phyloP scores from a whole-genome alignment of 2,113 vertebrate species.

The Aleadryas rufinucha region DNA sequence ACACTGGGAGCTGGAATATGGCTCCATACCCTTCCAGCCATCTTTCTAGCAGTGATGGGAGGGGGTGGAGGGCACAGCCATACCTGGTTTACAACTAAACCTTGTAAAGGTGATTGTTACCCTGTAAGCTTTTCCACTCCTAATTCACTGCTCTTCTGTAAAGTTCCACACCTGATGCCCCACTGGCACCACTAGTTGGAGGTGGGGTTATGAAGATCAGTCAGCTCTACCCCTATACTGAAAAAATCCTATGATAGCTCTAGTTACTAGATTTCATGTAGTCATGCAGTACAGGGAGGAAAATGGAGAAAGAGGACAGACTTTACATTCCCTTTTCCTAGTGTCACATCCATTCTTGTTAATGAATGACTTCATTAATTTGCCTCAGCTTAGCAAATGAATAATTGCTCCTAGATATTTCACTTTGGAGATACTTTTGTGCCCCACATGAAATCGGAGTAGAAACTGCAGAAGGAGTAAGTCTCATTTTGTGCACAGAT shows the following conservation, averaged over 20 bases:
- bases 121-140: background rate
- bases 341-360: background rate
- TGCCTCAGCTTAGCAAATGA: background rate
- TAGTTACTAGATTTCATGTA: background rate
- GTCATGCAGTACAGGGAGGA: background rate
- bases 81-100: background rate
- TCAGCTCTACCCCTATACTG: background rate
- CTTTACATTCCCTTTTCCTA: background rate
- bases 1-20: background rate
- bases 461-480: background rate
- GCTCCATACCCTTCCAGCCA: background rate
- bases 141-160: background rate
- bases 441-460: background rate
- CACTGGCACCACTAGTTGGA: background rate
- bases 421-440: background rate
- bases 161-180: background rate
- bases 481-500: background rate
- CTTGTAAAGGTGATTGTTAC: background rate
- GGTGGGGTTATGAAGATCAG: background rate
- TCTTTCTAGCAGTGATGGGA: background rate
- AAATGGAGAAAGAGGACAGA: background rate
- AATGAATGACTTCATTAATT: background rate
- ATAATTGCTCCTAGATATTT: background rate
- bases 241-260: background rate
- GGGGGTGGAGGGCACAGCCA: rapidly evolving